phyloP scores from a whole-genome alignment of 2,113 vertebrate species.

The Erythrolamprus reginae region DNA sequence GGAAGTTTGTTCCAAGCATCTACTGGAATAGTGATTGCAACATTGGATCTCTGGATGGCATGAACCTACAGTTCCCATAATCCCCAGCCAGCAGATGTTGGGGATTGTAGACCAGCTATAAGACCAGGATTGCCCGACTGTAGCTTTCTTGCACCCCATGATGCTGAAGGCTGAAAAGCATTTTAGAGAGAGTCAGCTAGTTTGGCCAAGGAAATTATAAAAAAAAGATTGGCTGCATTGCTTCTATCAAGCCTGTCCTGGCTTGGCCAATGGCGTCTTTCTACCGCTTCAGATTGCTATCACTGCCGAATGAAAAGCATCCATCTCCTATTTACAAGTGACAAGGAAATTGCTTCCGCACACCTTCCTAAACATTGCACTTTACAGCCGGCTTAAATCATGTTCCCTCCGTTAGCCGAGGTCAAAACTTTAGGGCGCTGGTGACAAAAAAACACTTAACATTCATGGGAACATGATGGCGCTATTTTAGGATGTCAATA shows the following conservation, averaged over 20 bases:
- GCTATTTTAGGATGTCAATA: background rate
- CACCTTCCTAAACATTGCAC: background rate
- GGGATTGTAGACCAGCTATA: background rate
- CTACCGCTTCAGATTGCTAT: background rate
- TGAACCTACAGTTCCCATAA: background rate
- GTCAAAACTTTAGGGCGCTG: background rate
- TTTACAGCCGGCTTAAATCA: slow-evolving; percentile 20
- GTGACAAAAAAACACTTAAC: slow-evolving; percentile 13
- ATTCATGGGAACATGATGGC: slow-evolving; percentile 37
- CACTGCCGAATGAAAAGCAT: background rate
- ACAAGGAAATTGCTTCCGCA: slow-evolving; percentile 16
- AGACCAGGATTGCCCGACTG: background rate
- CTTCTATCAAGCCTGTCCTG: accelerated
- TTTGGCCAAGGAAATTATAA: background rate
- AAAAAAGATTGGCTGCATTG: accelerated
- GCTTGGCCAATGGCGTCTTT: background rate
- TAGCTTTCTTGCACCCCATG: background rate
- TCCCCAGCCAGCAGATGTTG: background rate
- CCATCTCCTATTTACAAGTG: slow-evolving; percentile 27
- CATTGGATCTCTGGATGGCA: background rate
- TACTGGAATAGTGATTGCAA: background rate
- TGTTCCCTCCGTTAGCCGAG: background rate
- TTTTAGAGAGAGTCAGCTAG: too few species aligned
- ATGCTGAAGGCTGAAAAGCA: background rate
- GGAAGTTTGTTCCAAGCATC: too few species aligned